Evolutionary conservation across 2,113 vertebrate species (phyloP), one percentile per base, ranked within the genome.

Genomic region (Piaya cayana): DNA sequence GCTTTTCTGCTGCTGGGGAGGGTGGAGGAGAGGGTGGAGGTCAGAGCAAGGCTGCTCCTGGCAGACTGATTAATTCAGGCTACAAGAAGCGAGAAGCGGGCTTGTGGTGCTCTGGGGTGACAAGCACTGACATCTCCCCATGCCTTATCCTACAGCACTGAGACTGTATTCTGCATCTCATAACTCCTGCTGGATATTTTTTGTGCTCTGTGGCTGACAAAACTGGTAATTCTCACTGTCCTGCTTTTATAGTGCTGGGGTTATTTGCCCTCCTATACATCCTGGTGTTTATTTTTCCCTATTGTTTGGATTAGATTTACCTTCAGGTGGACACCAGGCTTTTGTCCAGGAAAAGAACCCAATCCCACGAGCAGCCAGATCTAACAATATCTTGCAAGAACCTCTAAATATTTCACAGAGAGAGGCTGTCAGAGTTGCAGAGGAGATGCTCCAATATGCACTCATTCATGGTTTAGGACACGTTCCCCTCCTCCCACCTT

Each of bases 401-500:
- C 75, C 78, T 94, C 84, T 94, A 79, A 92, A 92, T 86, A 88
- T 95, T 90, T 95, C 67, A 85, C 20, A 3, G 79, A 62, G 34
- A 39, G 83, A 82, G 58, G 65, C 83, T 79, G 74, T 71, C 90
- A 36, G 63, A 60, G 42, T 30, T 81, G 67, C 69, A 84, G 62
- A 34, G 59, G 65, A 88, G 23, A 80, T 56, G 69, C 86, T 88
- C 79, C 5, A 26, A 65, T 90, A 59, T 70, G 72, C 5, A 5
- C 76, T 95, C 86, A 76, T 91, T 93, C 91, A 89, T 88, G 64
- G 72, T 84, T 94, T 43, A 91, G 78, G 78, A 68, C 79, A 74
- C 75, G 67, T 69, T 83, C 5, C 2, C 91, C 86, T 84, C 77
- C 84, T 95, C 88, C 90, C 65, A 79, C 74, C 81, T 74, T 63